These are phyloP conservation scores for Eriocheir sinensis DNA, from an alignment of 1,140 invertebrate genomes.

Conservation along the genomic window DNA sequence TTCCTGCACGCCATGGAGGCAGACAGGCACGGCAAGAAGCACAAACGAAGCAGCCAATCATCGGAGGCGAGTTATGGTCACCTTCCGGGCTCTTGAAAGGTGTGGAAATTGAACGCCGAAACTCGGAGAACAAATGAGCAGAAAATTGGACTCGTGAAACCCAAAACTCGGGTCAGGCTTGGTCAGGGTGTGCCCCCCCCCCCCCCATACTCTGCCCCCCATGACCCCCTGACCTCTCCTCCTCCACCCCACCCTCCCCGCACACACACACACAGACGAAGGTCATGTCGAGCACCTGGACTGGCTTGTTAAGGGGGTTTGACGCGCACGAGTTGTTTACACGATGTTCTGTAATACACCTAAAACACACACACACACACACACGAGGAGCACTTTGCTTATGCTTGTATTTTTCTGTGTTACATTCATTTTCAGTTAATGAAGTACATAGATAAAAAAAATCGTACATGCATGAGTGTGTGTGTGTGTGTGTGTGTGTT, in stretches of 20 bases:
- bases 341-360: not conserved
- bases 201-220: not conserved
- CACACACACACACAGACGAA: too few species aligned
- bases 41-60: not conserved
- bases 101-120: not conserved
- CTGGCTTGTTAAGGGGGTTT: not conserved
- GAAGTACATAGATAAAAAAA: too few species aligned
- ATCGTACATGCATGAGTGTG: too few species aligned
- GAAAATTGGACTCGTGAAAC: constrained; percentile 15
- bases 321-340: not conserved
- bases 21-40: too few species aligned
- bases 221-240: not conserved
- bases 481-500: too few species aligned
- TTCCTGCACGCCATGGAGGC: not conserved
- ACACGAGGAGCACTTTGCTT: too few species aligned
- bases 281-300: not conserved
- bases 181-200: not conserved
- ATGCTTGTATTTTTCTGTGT: too few species aligned
- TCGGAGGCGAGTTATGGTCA: not conserved
- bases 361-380: not conserved
- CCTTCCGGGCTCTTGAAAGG: not conserved
- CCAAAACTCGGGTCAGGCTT: not conserved
- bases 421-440: too few species aligned
- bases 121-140: constrained; percentile 13
- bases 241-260: not conserved